Evolutionary conservation across 1,140 invertebrate species (phyloP).

Genomic region (Ceratosolen solmsi): DNA sequence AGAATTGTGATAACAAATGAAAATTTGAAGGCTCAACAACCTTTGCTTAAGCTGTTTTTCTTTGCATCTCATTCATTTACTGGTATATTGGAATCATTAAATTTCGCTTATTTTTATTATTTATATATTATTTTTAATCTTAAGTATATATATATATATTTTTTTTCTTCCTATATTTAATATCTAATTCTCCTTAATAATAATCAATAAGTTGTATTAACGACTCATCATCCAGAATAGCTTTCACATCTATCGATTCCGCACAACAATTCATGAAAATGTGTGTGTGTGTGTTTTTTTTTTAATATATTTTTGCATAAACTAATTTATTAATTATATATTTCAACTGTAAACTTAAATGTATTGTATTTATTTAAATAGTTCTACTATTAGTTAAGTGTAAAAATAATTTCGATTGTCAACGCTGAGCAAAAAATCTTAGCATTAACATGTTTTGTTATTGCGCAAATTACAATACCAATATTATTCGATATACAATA

Average conservation of each 20-base stretch:
- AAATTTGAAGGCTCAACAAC: neutral
- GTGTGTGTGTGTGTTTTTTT: neutral
- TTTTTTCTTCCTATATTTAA: neutral
- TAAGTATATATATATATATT: conserved; percentile 35
- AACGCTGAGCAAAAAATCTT: conserved; percentile 20
- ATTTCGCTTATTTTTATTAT: conserved; percentile 22
- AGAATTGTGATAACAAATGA: too few relatives aligned
- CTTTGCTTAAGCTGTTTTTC: conserved; percentile 31
- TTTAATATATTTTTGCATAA: conserved; percentile 10
- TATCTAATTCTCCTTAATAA: conserved; percentile 46
- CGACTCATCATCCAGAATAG: conserved; percentile 46
- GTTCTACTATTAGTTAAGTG: neutral
- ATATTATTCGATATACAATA: neutral
- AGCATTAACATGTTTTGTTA: neutral
- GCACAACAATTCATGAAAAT: neutral
- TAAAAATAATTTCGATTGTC: conserved; percentile 24
- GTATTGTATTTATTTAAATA: neutral
- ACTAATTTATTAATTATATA: conserved; percentile 27
- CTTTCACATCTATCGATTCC: conserved; percentile 22
- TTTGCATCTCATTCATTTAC: neutral
- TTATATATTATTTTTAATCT: conserved; percentile 15
- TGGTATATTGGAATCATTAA: conserved; percentile 31
- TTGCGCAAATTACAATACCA: neutral
- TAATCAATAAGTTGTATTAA: conserved; percentile 49
- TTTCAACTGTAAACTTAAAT: conserved; percentile 19